Evolutionary conservation across 64 coral and sea anemone genomes (phyloP), one percentile per base, ranked within the genome.

Genomic region (Dendronephthya gigantea): DNA sequence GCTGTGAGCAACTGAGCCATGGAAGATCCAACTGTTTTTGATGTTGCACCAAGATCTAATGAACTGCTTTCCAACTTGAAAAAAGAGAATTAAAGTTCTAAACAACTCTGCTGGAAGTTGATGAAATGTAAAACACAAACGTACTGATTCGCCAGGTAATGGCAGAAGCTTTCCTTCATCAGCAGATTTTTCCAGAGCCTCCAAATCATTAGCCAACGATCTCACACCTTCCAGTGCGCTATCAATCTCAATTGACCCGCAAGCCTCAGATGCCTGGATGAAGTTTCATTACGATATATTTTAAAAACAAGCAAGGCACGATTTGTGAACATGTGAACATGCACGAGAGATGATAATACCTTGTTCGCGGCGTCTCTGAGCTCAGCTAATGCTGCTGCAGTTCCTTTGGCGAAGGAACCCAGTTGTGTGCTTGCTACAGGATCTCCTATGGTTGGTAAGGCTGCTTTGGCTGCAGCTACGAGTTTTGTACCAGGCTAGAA

Each of bases 1-100:
- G 95, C 95, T 36, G 95, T 98, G 40, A 98, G 47, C 48, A 98
- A 40, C 68, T 98, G 95, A 40, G 95, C 95, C 95, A 98, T 98
- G 28, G 92, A 98, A 49, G 95, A 98, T 23, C 95, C 95, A 35
- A 98, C 95, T 72, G 91, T 91, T 82, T 98, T 98, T 25, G 95
- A 98, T 50, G 95, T 98, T 7, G 95, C 95, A 16, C 91, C 95
- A 52, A 98, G 90, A 49, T 98, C 95, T 48, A 98, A 90, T 8
- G 92, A 92, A 93, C 91, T 93, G 40, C 92, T 87, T 50, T 96
- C 94, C 55, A 91, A 79, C 94, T 96, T 23, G 0, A 88, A 83
- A 28, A 43, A 22, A 7, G 7, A 62, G 25, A n/a, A 22, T 17
- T 23, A n/a, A 19, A 62, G 25, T 19, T 62, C 19, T 7, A 62